phyloP scores from a whole-genome alignment of 2,888 invertebrate genomes.

The Papilio demoleus region DNA sequence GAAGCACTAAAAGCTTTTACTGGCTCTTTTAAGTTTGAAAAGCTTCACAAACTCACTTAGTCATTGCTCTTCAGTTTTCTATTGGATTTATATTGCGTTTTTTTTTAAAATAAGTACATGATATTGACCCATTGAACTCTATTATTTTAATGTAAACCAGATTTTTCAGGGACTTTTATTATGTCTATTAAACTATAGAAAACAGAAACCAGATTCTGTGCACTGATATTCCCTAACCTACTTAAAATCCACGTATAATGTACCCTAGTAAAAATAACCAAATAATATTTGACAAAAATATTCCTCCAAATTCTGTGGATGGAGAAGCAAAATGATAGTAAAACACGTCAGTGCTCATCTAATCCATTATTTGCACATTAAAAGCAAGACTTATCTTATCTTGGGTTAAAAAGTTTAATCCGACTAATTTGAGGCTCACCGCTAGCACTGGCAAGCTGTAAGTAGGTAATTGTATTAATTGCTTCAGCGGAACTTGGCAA shows the following conservation, averaged over 20 bases:
- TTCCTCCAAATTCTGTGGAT: too few species aligned
- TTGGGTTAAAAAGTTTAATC: conserved; percentile 19
- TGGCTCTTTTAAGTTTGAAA: conserved; percentile 29
- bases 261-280: too few species aligned
- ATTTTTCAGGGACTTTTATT: too few species aligned
- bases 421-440: conserved; percentile 28
- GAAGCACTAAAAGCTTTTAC: conserved; percentile 30
- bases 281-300: too few species aligned
- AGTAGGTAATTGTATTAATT: conserved; percentile 35
- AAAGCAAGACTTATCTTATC: conserved; percentile 20
- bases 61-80: conserved; percentile 15
- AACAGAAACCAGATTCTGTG: too few species aligned
- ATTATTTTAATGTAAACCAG: not conserved
- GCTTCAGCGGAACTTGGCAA: conserved; percentile 23
- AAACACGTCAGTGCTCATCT: not conserved
- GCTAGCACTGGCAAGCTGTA: conserved; percentile 30
- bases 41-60: conserved; percentile 33
- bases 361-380: conserved; percentile 15
- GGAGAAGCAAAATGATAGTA: not conserved
- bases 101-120: not conserved
- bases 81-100: conserved; percentile 14
- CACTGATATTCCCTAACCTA: too few species aligned
- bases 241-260: too few species aligned
- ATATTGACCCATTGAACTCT: not conserved
- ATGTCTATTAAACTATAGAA: too few species aligned